Evolutionary conservation across 2,113 vertebrate genomes (phyloP), one percentile per base, ranked within the genome.

Genomic region (Chionodraco myersi): DNA sequence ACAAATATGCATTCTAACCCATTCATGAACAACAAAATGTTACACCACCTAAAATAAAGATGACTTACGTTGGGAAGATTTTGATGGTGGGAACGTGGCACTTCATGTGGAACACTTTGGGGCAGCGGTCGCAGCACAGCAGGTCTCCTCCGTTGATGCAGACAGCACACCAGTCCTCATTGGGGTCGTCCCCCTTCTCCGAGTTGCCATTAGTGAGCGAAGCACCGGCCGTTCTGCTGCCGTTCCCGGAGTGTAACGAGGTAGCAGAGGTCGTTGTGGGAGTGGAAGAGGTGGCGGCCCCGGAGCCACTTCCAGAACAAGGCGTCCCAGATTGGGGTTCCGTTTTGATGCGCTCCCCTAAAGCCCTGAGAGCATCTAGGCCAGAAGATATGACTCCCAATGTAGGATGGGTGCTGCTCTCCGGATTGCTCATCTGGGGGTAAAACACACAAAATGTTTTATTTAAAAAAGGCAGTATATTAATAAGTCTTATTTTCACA

Each of bases 101-200:
- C 84, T 97, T 98, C 87, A 99, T 97, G 93, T 99, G 98, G 92
- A 99, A 99, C 83, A 99, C 98, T 92, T 99, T 99, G 10, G 98
- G 98, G 89, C 98, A 99, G 90, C 95, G 97, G 86, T 99, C 98
- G 79, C 98, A 99, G 90, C 98, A 99, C 12, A 99, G 89, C 5
- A 99, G 95, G 79, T 99, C 96, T 13, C 98, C 98, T 61, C 98
- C 98, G 0, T 99, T 99, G 86, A 97, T 98, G 92, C 98, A 99
- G 64, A 99, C 98, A 0, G 97, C 98, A 71, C 98, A 99, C 98
- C 98, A 99, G 92, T 99, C 98, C 89, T 99, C 98, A 63, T 99
- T 99, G 2, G 98, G 98, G 77, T 99, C 98, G 0, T 99, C 98
- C 0, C 56, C 77, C 84, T 93, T 96, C 36, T 3, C 93, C 10